Evolutionary conservation across 2,888 invertebrate species (phyloP).

Genomic region (Noctua janthina): DNA sequence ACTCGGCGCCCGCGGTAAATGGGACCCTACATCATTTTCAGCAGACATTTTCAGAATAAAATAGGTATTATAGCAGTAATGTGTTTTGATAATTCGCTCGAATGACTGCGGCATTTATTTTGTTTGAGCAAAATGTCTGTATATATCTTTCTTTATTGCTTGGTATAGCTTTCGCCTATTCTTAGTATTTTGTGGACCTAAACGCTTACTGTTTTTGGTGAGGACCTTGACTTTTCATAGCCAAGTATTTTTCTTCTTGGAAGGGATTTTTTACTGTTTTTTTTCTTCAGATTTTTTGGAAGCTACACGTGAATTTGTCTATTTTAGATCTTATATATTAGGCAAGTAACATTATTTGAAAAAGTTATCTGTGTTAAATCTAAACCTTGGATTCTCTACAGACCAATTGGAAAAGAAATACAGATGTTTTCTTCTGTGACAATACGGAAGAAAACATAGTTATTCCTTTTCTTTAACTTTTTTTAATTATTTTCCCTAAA

Average conservation of each 20-base stretch:
- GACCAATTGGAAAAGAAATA: not conserved
- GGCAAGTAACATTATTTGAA: not conserved
- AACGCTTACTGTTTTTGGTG: not conserved
- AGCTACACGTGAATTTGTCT: not conserved
- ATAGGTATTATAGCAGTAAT: conserved; percentile 52
- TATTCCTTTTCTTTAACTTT: not conserved
- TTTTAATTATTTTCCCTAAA: not conserved
- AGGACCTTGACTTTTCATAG: not conserved
- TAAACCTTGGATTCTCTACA: not conserved
- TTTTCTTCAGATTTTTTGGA: not conserved
- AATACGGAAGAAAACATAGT: not conserved
- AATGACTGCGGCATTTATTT: conserved; percentile 49
- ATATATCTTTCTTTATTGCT: conserved; percentile 38
- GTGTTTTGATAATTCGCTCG: conserved; percentile 59
- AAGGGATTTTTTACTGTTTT: not conserved
- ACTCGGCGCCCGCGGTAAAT: conserved; percentile 44
- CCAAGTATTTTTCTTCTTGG: not conserved
- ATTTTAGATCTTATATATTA: not conserved
- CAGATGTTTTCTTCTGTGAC: not conserved
- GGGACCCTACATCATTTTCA: conserved; percentile 59
- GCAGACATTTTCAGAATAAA: conserved; percentile 57
- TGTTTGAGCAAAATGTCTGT: conserved; percentile 29
- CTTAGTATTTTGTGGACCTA: not conserved
- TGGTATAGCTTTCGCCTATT: conserved; percentile 16
- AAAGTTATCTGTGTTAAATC: not conserved